A percentile compares a stretch with the other conserved stretches of the same genome.
These are phyloP conservation scores for Zygothrica quintamaculata DNA, from an alignment of 2,888 invertebrate species.

Conservation along the genomic window DNA sequence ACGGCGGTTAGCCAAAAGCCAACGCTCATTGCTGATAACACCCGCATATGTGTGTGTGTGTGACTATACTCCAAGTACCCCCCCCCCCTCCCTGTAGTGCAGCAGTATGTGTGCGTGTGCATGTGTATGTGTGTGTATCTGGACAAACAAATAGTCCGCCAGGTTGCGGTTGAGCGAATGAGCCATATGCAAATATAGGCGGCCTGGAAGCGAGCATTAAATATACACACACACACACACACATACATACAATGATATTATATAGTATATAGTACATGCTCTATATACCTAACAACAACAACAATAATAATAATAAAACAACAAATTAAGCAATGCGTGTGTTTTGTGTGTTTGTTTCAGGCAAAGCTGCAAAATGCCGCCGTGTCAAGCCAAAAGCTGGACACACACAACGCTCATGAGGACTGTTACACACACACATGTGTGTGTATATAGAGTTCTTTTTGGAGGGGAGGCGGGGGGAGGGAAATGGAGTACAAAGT, in stretches of 20 bases:
- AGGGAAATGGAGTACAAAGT: too few species aligned
- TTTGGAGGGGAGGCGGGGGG: background rate
- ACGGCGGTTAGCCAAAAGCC: conserved; percentile 64
- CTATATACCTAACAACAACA: conserved; percentile 18
- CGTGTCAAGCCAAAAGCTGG: conserved; percentile 53
- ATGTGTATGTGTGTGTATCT: conserved; percentile 57
- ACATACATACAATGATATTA: conserved; percentile 11
- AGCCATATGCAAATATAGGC: conserved; percentile 77
- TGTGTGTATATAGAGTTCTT: background rate
- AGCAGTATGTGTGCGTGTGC: conserved; percentile 7
- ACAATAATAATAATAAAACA: too few species aligned
- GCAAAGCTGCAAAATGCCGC: conserved; percentile 51
- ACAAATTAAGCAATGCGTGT: conserved; percentile 40
- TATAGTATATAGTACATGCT: conserved; percentile 9
- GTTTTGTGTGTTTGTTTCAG: conserved; percentile 10
- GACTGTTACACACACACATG: conserved; percentile 8
- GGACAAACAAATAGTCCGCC: conserved; percentile 75
- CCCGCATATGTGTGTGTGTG: conserved; percentile 62
- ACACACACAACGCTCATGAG: conserved; percentile 42
- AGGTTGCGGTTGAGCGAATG: conserved; percentile 70
- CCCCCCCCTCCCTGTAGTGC: conserved; percentile 1
- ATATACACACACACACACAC: conserved; percentile 25
- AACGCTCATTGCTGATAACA: conserved; percentile 72
- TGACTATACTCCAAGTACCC: conserved; percentile 12
- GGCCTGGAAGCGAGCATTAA: conserved; percentile 71